Evolutionary conservation across 2,113 vertebrate species (phyloP).

Genomic region (Colistium nudipinnis): DNA sequence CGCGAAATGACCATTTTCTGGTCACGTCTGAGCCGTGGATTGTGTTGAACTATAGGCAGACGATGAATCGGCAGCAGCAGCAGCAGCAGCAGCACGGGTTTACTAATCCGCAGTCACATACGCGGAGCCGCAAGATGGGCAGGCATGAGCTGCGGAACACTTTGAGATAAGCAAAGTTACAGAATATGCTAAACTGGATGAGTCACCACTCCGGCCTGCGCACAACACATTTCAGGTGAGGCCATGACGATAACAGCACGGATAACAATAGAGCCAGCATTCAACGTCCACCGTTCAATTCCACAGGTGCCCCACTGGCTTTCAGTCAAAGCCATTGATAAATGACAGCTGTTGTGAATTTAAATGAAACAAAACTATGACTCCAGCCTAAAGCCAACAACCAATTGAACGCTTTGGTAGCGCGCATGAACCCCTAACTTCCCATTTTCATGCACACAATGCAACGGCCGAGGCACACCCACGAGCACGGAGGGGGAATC

Average conservation of each 20-base stretch:
- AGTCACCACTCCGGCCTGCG: slow-evolving; percentile 72
- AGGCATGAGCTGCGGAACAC: slow-evolving; percentile 63
- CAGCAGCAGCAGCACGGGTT: slow-evolving; percentile 52
- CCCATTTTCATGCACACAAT: slow-evolving; percentile 28
- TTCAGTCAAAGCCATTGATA: slow-evolving; percentile 34
- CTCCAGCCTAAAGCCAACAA: slow-evolving; percentile 11
- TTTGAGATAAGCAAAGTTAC: slow-evolving; percentile 70
- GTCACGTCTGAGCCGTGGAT: slow-evolving; percentile 19
- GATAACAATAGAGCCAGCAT: slow-evolving; percentile 59
- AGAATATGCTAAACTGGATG: slow-evolving; percentile 75
- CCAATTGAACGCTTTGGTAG: slow-evolving; percentile 21
- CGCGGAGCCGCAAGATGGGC: slow-evolving; percentile 45
- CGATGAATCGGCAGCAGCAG: slow-evolving; percentile 54
- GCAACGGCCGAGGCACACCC: slow-evolving; percentile 10
- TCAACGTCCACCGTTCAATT: slow-evolving; percentile 44
- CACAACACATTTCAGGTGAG: slow-evolving; percentile 72
- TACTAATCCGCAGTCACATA: slow-evolving; percentile 45
- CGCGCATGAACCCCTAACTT: slow-evolving; percentile 20
- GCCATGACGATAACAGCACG: slow-evolving; percentile 78
- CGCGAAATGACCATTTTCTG: slow-evolving; percentile 25
- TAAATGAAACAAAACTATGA: slow-evolving; percentile 23
- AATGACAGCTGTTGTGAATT: slow-evolving; percentile 26
- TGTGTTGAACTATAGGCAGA: slow-evolving; percentile 18
- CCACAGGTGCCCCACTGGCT: slow-evolving; percentile 37
- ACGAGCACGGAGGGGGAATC: background rate